Base-by-base conservation (phyloP, 2,888 invertebrate genomes). In the Sialis fuliginosa region DNA sequence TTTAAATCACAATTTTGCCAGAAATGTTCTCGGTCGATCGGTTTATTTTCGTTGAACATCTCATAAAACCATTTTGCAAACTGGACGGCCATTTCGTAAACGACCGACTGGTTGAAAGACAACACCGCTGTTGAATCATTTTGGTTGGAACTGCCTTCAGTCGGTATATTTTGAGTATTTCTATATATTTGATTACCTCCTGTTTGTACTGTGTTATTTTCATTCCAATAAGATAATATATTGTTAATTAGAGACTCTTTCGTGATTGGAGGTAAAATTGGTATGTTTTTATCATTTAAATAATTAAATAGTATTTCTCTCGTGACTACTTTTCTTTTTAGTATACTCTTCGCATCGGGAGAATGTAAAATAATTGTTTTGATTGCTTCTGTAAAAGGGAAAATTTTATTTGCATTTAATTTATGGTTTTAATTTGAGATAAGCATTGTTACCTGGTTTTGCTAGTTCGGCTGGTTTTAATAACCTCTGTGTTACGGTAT, bases 21-120 rank as follows among this genome's bases (percentile, higher is more conserved):
- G 53, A 77, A 74, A 56, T 77, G 75, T 32, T 68, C 64, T 1
- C 61, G 47, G 30, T 64, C 66, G 31, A 76, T 60, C 12, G 52
- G 49, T 30, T 58, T 59, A 44, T 60, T 57, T 2, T 58, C 55
- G 53, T 72, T 71, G 47, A 69, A 53, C 56, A 68, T 57, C 5
- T 56, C 51, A 49, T 72, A 78, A 57, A 72, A 77, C 77, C 77
- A 78, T 49, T 68, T 64, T 0, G 67, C 54, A 58, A 77, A 77
- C 52, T 73, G 64, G n/a, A 65, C 55, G 0, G 75, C 72, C 54
- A 77, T 58, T 33, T 64, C 51, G 53, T 68, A 22, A 22, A 22
- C 22, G 4, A 22, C 22, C 22, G 22, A 22, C 22, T 59, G 40
- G 72, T 62, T 32, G 63, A 62, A 51, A 58, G 58, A 2, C 49